Evolutionary conservation across 2,797 vertebrate genomes (phyloP), one percentile per base, ranked within the genome.

Genomic region (Melopsittacus undulatus): DNA sequence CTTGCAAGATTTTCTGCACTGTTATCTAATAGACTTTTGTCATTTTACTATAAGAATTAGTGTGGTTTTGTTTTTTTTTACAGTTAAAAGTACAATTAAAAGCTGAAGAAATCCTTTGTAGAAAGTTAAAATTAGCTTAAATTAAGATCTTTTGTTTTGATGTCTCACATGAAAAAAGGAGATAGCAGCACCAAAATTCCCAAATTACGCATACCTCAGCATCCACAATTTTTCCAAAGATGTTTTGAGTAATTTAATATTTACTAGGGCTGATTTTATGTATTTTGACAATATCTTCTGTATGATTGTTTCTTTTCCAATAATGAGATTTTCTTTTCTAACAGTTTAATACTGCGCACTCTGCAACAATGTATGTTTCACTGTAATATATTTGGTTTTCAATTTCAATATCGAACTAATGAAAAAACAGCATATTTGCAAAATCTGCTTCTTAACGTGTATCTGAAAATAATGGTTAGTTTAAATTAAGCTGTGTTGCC

Each of bases 211-310:
- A n/a, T 84, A 79, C 21, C 69, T 94, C 48, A 80, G 22, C 48
- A 83, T 70, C 43, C 8, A 23, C 42, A 66, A 38, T 46, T 90
- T 79, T 90, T 95, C 86, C 77, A 90, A 96, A 86, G 86, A 84
- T 19, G 3, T 75, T 95, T 92, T 80, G 74, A 79, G 43, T 82
- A 18, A 36, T 84, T 85, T 73, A 54, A 21, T 10, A 9, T 83
- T 76, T 76, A 62, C 32, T 80, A 61, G 56, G 66, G 46, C 66
- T 94, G 51, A 48, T 87, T 73, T 59, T 72, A 42, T 46, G 13
- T 67, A 46, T 84, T 89, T 64, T 76, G 43, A 75, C 72, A 81
- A 29, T 85, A 78, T 66, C 91, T 78, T 74, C 74, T 73, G 7
- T 85, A 73, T 77, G 38, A 26, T 61, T 87, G 8, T 76, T 86